These are phyloP conservation scores for Leptinotarsa peninsularis DNA, from an alignment of 2,888 invertebrate species.

Conservation along the genomic window DNA sequence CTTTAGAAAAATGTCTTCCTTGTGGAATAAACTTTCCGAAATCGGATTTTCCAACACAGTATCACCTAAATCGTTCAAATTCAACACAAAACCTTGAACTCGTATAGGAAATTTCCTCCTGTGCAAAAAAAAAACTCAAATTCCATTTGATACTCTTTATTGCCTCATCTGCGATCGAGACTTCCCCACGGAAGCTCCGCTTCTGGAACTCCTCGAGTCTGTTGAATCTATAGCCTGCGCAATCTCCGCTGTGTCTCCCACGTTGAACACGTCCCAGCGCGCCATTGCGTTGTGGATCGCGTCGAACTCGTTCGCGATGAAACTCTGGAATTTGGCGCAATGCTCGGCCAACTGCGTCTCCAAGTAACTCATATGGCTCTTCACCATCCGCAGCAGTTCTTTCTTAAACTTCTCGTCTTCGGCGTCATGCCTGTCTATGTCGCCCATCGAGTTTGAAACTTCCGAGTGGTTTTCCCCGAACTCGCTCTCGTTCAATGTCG, in stretches of 20 bases:
- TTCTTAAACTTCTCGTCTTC: constrained; percentile 42
- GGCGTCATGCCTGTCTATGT: constrained; percentile 3
- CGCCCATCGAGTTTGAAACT: constrained; percentile 5
- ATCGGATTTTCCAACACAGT: too few species aligned
- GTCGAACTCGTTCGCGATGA: constrained; percentile 58
- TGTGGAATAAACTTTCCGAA: too few species aligned
- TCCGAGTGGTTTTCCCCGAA: constrained; percentile 30
- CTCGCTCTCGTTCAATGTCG: constrained; percentile 35
- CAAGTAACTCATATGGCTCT: constrained; percentile 52
- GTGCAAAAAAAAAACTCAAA: neutral
- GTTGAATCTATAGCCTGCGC: constrained; percentile 38
- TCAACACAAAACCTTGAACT: too few species aligned
- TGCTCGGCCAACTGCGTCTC: constrained; percentile 55
- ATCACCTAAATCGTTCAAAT: too few species aligned
- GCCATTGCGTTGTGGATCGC: constrained; percentile 55
- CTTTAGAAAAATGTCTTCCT: too few species aligned
- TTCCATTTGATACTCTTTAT: neutral
- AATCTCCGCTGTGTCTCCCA: constrained; percentile 44
- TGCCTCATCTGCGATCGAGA: constrained; percentile 13
- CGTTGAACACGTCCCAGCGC: constrained; percentile 57
- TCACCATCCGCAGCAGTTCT: constrained; percentile 48
- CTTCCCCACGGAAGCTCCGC: constrained; percentile 19
- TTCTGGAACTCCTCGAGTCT: constrained; percentile 36
- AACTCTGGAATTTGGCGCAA: constrained; percentile 56
- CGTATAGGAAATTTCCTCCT: too few species aligned